These are phyloP conservation scores for Capreolus pygargus DNA, from an alignment of 2,113 vertebrate genomes.

Conservation along the genomic window DNA sequence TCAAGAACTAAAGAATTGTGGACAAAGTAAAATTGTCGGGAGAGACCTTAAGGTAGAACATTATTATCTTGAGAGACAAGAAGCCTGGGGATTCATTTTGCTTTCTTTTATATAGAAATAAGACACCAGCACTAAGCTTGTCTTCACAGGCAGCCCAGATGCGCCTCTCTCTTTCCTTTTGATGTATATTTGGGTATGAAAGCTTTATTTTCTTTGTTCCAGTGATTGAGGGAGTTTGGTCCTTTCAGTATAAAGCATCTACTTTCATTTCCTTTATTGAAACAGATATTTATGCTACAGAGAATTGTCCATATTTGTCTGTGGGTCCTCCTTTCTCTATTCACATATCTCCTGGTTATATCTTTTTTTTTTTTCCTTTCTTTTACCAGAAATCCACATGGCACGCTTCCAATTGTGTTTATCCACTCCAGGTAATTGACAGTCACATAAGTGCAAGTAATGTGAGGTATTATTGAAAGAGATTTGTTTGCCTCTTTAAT, in stretches of 20 bases:
- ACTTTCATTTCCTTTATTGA: constrained; percentile 79
- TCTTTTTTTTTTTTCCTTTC: constrained; percentile 73
- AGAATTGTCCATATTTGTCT: constrained; percentile 73
- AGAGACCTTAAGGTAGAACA: constrained; percentile 49
- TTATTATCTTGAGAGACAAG: constrained; percentile 54
- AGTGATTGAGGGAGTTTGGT: constrained; percentile 66
- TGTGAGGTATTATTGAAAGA: constrained; percentile 84
- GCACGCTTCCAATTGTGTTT: constrained; percentile 85
- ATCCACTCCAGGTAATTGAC: constrained; percentile 85
- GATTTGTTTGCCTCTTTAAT: constrained; percentile 88
- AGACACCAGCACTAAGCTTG: constrained; percentile 49
- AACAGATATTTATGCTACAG: constrained; percentile 67
- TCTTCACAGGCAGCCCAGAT: constrained; percentile 53
- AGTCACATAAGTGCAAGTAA: constrained; percentile 84
- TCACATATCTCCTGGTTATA: constrained; percentile 73
- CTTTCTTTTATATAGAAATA: constrained; percentile 65
- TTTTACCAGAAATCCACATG: constrained; percentile 79
- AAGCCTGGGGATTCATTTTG: constrained; percentile 8
- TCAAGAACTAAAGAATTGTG: constrained; percentile 33
- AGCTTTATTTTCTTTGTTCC: constrained; percentile 65
- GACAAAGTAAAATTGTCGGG: constrained; percentile 17
- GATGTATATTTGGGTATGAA: constrained; percentile 69
- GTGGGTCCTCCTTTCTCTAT: constrained; percentile 68
- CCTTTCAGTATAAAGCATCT: constrained; percentile 66
- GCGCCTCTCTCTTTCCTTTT: constrained; percentile 54